Evolutionary conservation across 2,113 vertebrate genomes (phyloP), one percentile per base, ranked within the genome.

Genomic region (Sinocyclocheilus maitianheensis): DNA sequence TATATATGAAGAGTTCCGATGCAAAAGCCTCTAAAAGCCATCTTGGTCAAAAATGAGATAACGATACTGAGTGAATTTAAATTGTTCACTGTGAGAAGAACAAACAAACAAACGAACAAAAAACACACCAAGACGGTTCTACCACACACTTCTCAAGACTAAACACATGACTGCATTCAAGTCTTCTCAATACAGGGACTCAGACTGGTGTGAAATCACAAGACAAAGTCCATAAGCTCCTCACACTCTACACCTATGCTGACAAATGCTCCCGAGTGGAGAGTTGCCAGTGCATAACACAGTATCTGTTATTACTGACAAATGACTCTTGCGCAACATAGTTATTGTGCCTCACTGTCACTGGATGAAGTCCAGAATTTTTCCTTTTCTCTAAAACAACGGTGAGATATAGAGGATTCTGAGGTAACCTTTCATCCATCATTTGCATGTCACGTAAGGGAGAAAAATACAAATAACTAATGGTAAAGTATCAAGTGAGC

Each of bases 161-260:
- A 81, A 81, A 81, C 62, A 81, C n/a, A 51, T 13, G 3, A 48
- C 79, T 51, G 16, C 60, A 16, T 43, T 37, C 37, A 11, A 46
- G 58, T 65, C 80, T 82, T 81, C 77, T 22, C 13, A 67, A 26
- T 30, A 81, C 14, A 69, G 16, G 5, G 51, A 82, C 24, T 69
- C 80, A 82, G 63, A 67, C 80, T 53, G 10, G 80, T 69, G 40
- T 82, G 62, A 69, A 51, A 82, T 20, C 14, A 67, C 79, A 51
- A 81, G 24, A 77, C 75, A 53, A 77, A 77, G 75, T 77, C 75
- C 48, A 77, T 53, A 30, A 30, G 48, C 24, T 77, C 12, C n/a
- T 48, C 77, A 5, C 22, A 79, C 26, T 81, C 58, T 16, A 81
- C 65, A 65, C 78, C 40, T 24, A 46, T 65, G 60, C 20, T 62